phyloP scores from a whole-genome alignment of 2,888 invertebrate genomes.

The Sympetrum striolatum region DNA sequence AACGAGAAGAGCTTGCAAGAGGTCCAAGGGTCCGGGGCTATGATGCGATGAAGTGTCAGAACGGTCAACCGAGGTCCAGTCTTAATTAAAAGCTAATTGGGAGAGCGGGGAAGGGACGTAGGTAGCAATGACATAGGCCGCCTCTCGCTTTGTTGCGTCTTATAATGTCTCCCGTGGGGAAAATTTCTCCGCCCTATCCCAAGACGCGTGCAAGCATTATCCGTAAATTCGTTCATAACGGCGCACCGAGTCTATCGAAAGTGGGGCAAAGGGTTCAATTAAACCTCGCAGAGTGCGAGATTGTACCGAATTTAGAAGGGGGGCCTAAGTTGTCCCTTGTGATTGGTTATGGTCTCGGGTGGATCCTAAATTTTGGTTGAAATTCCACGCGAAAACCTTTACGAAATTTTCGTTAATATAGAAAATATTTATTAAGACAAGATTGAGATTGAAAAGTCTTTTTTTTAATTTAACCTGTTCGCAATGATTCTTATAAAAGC shows the following conservation, averaged over 20 bases:
- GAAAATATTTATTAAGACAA: too few relatives aligned
- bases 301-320: too few relatives aligned
- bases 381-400: background rate
- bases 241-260: too few relatives aligned
- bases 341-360: too few relatives aligned
- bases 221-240: background rate
- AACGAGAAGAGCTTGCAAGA: background rate
- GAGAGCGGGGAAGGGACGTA: background rate
- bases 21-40: background rate
- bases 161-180: background rate
- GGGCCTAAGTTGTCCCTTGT: too few relatives aligned
- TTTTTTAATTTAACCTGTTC: too few relatives aligned
- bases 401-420: background rate
- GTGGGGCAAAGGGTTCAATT: too few relatives aligned
- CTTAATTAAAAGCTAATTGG: constrained; percentile 42
- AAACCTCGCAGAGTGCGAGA: too few relatives aligned
- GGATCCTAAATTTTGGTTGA: too few relatives aligned
- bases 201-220: background rate
- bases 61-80: background rate
- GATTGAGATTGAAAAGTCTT: too few relatives aligned
- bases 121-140: constrained; percentile 1
- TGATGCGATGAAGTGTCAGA: background rate
- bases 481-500: background rate
- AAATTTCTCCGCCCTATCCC: background rate
- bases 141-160: constrained; percentile 10